Evolutionary conservation across 2,888 invertebrate genomes (phyloP).

Genomic region (Xylota sylvarum): DNA sequence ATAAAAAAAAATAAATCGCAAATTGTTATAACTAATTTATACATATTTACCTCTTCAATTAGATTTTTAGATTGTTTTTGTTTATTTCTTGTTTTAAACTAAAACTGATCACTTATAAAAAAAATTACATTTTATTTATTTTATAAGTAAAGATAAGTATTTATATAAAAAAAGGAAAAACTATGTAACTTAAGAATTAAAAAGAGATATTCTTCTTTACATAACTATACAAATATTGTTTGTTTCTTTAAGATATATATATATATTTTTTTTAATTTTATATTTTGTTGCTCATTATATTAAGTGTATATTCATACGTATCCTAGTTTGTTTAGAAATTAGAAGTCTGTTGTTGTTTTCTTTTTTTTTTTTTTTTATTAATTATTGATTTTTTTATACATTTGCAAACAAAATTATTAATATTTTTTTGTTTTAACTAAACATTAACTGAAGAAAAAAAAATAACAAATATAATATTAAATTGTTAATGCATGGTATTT

Average conservation of each 20-base stretch:
- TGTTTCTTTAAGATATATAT: constrained; percentile 53
- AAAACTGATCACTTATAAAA: constrained; percentile 72
- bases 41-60: constrained; percentile 49
- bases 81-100: constrained; percentile 43
- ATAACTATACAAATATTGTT: constrained; percentile 74
- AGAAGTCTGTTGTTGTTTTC: constrained; percentile 73
- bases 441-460: constrained; percentile 56
- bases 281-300: constrained; percentile 53
- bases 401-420: constrained; percentile 63
- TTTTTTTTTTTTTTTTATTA: constrained; percentile 51
- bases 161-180: constrained; percentile 70
- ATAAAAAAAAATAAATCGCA: constrained; percentile 9
- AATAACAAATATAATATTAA: constrained; percentile 59
- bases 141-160: constrained; percentile 70
- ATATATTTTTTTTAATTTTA: constrained; percentile 45
- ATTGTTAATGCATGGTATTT: constrained; percentile 61
- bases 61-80: constrained; percentile 33
- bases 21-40: constrained; percentile 72
- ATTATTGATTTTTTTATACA: constrained; percentile 70
- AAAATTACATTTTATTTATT: constrained; percentile 36
- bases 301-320: constrained; percentile 70
- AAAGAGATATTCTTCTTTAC: constrained; percentile 68
- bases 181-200: constrained; percentile 65
- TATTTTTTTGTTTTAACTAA: constrained; percentile 55
- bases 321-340: constrained; percentile 73